Percentiles rank a stretch among this genome's conserved stretches.
These are phyloP conservation scores for Calidris pygmaea DNA, from an alignment of 2,113 vertebrate genomes.

Conservation along the genomic window DNA sequence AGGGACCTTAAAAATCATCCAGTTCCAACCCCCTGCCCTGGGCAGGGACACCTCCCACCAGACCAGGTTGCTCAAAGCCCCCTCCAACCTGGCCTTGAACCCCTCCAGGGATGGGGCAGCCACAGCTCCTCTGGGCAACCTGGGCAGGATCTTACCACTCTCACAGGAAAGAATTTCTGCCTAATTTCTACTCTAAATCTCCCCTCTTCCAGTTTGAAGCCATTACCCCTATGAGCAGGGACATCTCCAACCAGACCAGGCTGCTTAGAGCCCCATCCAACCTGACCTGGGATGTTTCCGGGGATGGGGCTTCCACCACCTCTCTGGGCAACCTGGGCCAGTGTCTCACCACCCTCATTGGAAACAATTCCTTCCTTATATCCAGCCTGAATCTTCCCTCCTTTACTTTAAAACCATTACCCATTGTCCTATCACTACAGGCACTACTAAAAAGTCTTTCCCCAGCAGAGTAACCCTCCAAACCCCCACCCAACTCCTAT, in stretches of 20 bases:
- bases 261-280: neutral
- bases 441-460: neutral
- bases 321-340: neutral
- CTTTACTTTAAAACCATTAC: neutral
- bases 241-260: neutral
- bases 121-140: neutral
- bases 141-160: fast-evolving
- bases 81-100: fast-evolving
- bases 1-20: fast-evolving
- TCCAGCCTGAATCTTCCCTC: neutral
- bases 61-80: neutral
- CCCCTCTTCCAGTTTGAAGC: neutral
- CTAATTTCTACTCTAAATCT: neutral
- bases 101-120: neutral
- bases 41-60: neutral
- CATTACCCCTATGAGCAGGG: neutral
- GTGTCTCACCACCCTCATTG: neutral
- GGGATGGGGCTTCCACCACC: neutral
- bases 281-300: neutral
- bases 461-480: neutral
- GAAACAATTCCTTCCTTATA: neutral
- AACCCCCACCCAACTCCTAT: neutral
- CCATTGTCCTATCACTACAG: neutral
- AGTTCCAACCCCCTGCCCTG: fast-evolving
- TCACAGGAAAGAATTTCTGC: fast-evolving